Percentiles rank a stretch among this genome's conserved stretches.
Evolutionary conservation across 2,797 vertebrate species (phyloP).

Genomic region (Morus bassanus): DNA sequence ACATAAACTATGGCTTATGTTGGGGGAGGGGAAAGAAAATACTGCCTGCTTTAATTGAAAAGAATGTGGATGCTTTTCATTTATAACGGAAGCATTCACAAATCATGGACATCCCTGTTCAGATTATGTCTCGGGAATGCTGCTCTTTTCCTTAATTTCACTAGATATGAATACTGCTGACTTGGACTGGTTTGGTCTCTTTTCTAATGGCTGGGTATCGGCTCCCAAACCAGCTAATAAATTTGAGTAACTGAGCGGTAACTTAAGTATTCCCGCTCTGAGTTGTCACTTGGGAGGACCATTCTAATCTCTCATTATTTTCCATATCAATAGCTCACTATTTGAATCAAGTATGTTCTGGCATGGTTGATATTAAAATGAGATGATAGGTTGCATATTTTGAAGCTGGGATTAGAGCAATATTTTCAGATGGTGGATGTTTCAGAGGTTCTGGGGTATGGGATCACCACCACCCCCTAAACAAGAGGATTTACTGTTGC

Average conservation of each 20-base stretch:
- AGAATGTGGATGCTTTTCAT: conserved; percentile 19
- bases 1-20: background rate
- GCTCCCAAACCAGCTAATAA: background rate
- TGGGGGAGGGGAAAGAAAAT: background rate
- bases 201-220: background rate
- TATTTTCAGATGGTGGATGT: background rate
- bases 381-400: background rate
- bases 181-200: background rate
- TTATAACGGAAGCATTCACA: background rate
- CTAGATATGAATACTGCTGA: background rate
- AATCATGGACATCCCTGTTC: background rate
- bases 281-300: background rate
- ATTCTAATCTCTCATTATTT: background rate
- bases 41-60: background rate
- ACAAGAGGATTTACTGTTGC: background rate
- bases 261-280: background rate
- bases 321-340: background rate
- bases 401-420: background rate
- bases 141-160: background rate
- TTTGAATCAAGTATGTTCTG: background rate
- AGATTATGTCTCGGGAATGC: background rate
- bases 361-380: background rate
- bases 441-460: background rate
- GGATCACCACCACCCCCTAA: background rate
- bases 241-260: background rate